Conservation (phyloP, 2,888 invertebrate species). For the Hermaeophaga mercurialis region DNA sequence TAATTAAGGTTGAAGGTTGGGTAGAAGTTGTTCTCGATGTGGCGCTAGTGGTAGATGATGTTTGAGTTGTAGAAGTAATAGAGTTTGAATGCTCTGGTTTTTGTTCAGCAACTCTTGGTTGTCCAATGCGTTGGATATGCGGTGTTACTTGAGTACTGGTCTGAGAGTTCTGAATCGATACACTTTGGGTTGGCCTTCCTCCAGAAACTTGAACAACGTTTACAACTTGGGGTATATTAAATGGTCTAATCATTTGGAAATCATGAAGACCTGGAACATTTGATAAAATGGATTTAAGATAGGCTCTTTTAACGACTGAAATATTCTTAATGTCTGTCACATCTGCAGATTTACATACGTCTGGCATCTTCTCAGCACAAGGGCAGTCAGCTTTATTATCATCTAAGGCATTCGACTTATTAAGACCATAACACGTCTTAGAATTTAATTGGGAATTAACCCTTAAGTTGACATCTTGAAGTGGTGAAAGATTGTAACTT, state of each 20-base stretch:
- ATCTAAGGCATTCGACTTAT: constrained; percentile 13
- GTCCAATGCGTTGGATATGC: constrained; percentile 59
- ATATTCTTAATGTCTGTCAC: neutral
- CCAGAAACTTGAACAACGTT: constrained; percentile 56
- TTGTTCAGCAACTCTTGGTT: constrained; percentile 51
- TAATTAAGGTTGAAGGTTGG: constrained; percentile 59
- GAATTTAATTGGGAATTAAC: constrained; percentile 33
- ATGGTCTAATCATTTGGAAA: constrained; percentile 65
- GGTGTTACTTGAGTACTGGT: constrained; percentile 58
- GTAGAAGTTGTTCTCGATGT: constrained; percentile 49
- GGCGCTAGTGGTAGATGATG: constrained; percentile 36
- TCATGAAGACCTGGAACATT: constrained; percentile 65
- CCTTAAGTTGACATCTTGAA: constrained; percentile 42
- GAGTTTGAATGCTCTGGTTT: constrained; percentile 46
- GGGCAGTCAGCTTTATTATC: constrained; percentile 13
- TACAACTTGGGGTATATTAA: constrained; percentile 54
- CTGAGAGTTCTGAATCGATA: constrained; percentile 50
- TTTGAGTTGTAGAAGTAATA: constrained; percentile 29
- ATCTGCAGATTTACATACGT: neutral
- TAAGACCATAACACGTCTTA: constrained; percentile 30
- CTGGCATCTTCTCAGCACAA: constrained; percentile 5
- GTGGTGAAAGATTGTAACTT: constrained; percentile 38
- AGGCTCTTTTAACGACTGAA: constrained; percentile 21
- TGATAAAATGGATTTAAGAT: constrained; percentile 51
- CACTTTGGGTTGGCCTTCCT: constrained; percentile 45